A percentile compares a stretch with the other conserved stretches of the same genome.
Conservation (phyloP, 2,113 vertebrate species). For the Agelaius phoeniceus region DNA sequence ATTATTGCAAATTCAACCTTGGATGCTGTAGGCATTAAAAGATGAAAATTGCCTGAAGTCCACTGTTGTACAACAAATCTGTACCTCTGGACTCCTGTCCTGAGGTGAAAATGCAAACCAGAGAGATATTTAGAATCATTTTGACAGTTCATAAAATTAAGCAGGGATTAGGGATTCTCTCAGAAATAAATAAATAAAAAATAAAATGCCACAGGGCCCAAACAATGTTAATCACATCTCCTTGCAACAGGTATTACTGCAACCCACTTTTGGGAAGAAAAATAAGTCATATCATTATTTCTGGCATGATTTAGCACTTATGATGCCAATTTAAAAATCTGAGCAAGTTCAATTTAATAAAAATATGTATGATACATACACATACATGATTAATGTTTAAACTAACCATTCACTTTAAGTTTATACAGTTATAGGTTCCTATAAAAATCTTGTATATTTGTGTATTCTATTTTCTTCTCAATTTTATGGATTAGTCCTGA, state of each 20-base stretch:
- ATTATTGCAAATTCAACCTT: slow-evolving; percentile 75
- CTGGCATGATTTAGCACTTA: not conserved
- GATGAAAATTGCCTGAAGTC: slow-evolving; percentile 81
- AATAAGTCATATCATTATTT: slow-evolving; percentile 42
- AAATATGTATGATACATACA: not conserved
- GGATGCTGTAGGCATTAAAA: slow-evolving; percentile 70
- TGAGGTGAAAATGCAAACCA: slow-evolving; percentile 80
- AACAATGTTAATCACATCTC: slow-evolving; percentile 57
- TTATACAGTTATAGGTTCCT: not conserved
- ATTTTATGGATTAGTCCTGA: slow-evolving; percentile 32
- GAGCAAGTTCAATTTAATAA: not conserved
- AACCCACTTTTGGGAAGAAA: slow-evolving; percentile 2
- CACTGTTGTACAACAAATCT: slow-evolving; percentile 72
- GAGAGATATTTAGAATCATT: slow-evolving; percentile 78
- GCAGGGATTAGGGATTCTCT: slow-evolving; percentile 78
- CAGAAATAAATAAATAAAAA: slow-evolving; percentile 62
- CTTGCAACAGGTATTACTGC: slow-evolving; percentile 72
- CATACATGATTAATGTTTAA: not conserved
- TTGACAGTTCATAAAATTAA: slow-evolving; percentile 84
- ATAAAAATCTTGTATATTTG: not conserved
- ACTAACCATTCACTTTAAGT: not conserved
- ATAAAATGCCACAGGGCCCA: slow-evolving; percentile 69
- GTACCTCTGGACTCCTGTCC: slow-evolving; percentile 77
- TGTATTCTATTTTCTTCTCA: not conserved
- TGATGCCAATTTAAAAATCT: not conserved